A percentile compares a stretch with the other conserved stretches of the same genome.
Conservation (phyloP, 2,888 invertebrate species). For the Incurvaria masculella region DNA sequence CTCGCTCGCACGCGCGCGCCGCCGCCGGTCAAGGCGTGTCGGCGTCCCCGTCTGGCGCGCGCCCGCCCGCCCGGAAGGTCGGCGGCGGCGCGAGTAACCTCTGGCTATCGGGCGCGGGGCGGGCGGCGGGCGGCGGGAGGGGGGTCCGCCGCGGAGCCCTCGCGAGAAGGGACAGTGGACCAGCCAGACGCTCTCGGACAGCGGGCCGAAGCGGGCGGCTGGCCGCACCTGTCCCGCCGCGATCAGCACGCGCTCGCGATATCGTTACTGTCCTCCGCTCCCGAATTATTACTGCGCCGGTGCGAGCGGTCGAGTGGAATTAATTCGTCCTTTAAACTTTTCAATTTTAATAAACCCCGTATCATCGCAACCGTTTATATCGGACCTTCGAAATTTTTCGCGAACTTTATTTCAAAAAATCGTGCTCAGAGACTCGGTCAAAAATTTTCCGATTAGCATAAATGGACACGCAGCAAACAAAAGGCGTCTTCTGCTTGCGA, state of each 20-base stretch:
- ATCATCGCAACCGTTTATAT: too few relatives aligned
- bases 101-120: slow-evolving; percentile 52
- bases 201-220: slow-evolving; percentile 56
- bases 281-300: slow-evolving; percentile 19
- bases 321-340: too few relatives aligned
- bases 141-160: slow-evolving; percentile 34
- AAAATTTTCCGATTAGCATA: too few relatives aligned
- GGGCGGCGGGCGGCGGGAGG: slow-evolving; percentile 42
- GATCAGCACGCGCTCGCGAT: slow-evolving; percentile 23
- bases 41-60: slow-evolving; percentile 44
- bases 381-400: too few relatives aligned
- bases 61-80: slow-evolving; percentile 25
- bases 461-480: too few relatives aligned
- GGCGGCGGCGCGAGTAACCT: slow-evolving; percentile 53
- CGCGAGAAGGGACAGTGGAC: slow-evolving; percentile 55
- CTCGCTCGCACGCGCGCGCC: slow-evolving; percentile 25
- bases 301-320: too few relatives aligned
- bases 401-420: too few relatives aligned
- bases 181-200: slow-evolving; percentile 59
- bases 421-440: too few relatives aligned
- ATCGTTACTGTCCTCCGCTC: too few relatives aligned
- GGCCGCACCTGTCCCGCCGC: slow-evolving; percentile 44
- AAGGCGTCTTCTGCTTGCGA: too few relatives aligned
- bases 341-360: too few relatives aligned
- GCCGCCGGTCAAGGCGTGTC: slow-evolving; percentile 23